Base-by-base conservation (phyloP, 2,888 invertebrate species). In the Drosophila pseudotakahashii region DNA sequence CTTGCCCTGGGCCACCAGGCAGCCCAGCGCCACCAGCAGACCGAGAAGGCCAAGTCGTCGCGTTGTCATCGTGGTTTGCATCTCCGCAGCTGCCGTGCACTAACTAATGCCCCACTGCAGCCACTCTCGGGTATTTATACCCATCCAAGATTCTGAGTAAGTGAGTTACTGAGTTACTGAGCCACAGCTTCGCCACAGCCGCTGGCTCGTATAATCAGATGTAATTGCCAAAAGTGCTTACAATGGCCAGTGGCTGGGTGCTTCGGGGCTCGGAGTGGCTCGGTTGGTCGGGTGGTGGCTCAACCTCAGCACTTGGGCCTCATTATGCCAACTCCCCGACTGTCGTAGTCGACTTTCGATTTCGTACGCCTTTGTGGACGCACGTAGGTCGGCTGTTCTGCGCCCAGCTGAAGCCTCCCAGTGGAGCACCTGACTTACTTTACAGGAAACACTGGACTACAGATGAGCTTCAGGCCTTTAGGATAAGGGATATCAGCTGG, bases 211-310 rank as follows among this genome's bases (percentile, higher is more conserved):
- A 66, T 86, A 83, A 81, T 81, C 84, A 86, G 84, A 64, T 86
- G 84, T 81, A 83, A 86, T 86, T 83, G 81, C 81, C 81, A 83
- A 81, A 81, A 78, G 67, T 86, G 72, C 74, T 68, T 57, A 48
- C 74, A 68, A 55, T 61, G 57, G 55, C 42, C 36, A 39, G 30
- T 19, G 34, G 16, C 16, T 48, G 45, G 59, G 19, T 19, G 36
- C n/a, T 2, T 16, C 13, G 14, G 10, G 7, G n/a, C 13, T 7
- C 19, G 16, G 57, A 6, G 26, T 16, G 52, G 37, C 0, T 16
- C n/a, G 39, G 57, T 7, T 37, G 37, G 7, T 14, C 14, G 37
- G 58, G 50, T 36, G 37, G 48, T 16, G 48, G 19, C 52, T 26
- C 26, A 26, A 23, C 14, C 57, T 57, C 41, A 57, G 54, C 64